phyloP scores from a whole-genome alignment of 64 coral and sea anemone genomes.

The Astreopora myriophthalma region DNA sequence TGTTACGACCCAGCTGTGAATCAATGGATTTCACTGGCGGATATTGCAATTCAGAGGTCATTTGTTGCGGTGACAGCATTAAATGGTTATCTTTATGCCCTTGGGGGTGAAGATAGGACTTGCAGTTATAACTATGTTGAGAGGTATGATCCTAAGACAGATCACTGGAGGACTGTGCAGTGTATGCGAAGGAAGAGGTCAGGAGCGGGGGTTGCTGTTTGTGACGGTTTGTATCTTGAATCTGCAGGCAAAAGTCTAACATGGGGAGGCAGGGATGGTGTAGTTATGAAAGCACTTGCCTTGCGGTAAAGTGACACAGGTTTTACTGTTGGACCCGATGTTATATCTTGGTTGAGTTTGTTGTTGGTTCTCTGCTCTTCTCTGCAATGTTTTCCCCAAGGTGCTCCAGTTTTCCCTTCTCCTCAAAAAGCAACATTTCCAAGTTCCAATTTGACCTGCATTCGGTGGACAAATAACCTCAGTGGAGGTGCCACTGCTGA shows the following conservation, averaged over 20 bases:
- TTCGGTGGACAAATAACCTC: no score
- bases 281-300: no score
- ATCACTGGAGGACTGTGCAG: constrained; percentile 92
- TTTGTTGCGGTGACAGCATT: constrained; percentile 92
- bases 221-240: constrained; percentile 79
- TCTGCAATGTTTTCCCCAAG: no score
- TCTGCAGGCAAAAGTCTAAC: not conserved
- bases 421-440: no score
- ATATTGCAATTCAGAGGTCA: constrained; percentile 96
- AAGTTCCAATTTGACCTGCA: no score
- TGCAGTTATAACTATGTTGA: constrained; percentile 99
- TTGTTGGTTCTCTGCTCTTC: no score
- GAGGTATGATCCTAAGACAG: constrained; percentile 93
- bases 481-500: no score
- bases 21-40: constrained; percentile 88
- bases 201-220: constrained; percentile 95
- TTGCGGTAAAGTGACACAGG: no score
- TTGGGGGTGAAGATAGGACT: constrained; percentile 97
- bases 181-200: constrained; percentile 94
- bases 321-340: no score
- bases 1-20: constrained; percentile 81
- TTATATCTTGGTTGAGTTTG: no score
- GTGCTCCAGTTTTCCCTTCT: no score
- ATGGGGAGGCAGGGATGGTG: no score
- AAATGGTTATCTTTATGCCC: constrained; percentile 90